These are phyloP conservation scores for Vulpes lagopus DNA, from an alignment of 2,113 vertebrate species.

Conservation along the genomic window DNA sequence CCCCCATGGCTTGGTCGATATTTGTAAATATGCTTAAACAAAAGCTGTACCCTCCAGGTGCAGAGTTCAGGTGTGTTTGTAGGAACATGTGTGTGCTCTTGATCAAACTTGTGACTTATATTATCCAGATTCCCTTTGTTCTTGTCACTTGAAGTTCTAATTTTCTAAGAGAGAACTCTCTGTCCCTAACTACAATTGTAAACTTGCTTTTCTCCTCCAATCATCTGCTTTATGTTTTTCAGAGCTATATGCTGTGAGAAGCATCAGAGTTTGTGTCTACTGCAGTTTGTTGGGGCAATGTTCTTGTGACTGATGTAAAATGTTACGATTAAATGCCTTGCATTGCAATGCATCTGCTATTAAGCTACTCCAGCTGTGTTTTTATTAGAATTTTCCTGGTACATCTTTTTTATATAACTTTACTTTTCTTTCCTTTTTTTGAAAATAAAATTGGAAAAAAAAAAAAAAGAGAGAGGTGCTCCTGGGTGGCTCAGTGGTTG, in stretches of 20 bases:
- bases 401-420: background rate
- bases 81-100: background rate
- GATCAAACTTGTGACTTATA: background rate
- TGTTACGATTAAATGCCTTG: background rate
- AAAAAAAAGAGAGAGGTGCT: background rate
- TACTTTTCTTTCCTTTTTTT: background rate
- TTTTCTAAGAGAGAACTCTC: background rate
- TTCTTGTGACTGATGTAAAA: background rate
- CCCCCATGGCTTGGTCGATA: background rate
- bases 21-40: background rate
- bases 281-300: background rate
- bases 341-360: background rate
- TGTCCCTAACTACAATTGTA: background rate
- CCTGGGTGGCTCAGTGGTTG: no score
- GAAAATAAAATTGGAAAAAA: background rate
- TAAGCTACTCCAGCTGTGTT: background rate
- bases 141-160: background rate
- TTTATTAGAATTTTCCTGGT: background rate
- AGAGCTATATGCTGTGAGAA: background rate
- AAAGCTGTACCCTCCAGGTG: background rate
- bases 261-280: background rate
- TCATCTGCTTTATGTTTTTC: background rate
- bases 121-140: background rate
- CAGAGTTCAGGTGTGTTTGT: background rate
- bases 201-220: background rate